Conservation (phyloP, 2,113 vertebrate species). For the Chitala chitala region DNA sequence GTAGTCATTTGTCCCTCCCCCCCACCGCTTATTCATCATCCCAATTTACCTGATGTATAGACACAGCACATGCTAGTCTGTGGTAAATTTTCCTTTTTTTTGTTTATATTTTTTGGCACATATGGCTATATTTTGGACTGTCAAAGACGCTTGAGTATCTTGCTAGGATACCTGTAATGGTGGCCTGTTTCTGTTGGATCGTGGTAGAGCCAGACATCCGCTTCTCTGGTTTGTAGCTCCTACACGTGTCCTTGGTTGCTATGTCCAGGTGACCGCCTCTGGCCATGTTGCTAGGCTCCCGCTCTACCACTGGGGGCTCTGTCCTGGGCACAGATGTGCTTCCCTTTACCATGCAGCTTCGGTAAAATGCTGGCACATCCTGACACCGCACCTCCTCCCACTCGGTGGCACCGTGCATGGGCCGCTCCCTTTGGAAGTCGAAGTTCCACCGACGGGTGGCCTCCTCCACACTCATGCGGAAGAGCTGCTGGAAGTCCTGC, state of each 20-base stretch:
- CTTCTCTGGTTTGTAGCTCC: slow-evolving; percentile 23
- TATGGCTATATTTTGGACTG: no score
- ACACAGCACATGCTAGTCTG: no score
- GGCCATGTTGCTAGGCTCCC: not conserved
- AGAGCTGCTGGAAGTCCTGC: slow-evolving; percentile 60
- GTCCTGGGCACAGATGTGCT: not conserved
- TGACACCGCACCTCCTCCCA: slow-evolving; percentile 63
- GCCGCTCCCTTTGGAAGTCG: slow-evolving; percentile 55
- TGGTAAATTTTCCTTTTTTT: no score
- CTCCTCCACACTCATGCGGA: slow-evolving; percentile 46
- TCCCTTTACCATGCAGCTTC: slow-evolving; percentile 42
- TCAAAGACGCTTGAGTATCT: not conserved
- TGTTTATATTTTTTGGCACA: no score
- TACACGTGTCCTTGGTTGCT: slow-evolving; percentile 42
- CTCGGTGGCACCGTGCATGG: slow-evolving; percentile 40
- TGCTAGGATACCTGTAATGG: slow-evolving; percentile 64
- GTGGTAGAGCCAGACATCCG: not conserved
- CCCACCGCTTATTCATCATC: not conserved
- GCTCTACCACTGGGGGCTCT: not conserved
- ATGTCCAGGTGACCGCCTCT: slow-evolving; percentile 53
- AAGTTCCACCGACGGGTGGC: slow-evolving; percentile 69
- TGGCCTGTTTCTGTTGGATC: slow-evolving; percentile 52
- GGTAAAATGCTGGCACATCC: slow-evolving; percentile 66
- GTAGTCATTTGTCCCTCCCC: not conserved
- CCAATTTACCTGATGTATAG: no score